These are phyloP conservation scores for Hippopotamyrus pictus DNA, from an alignment of 2,797 vertebrate species.

Conservation along the genomic window DNA sequence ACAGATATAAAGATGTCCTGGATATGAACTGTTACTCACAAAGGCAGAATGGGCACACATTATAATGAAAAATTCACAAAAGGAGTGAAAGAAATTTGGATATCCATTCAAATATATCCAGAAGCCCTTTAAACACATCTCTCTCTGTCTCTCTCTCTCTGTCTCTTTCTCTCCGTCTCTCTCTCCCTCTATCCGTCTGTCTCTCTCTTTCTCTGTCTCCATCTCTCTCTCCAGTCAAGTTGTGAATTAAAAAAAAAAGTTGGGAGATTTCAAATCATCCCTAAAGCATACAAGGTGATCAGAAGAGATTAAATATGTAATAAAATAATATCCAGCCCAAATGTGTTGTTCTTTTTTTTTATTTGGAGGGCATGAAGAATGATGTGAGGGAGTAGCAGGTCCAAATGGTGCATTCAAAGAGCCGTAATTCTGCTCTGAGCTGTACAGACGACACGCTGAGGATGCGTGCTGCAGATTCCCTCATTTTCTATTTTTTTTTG, in stretches of 20 bases:
- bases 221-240: not conserved
- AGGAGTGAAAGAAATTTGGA: not conserved
- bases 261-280: not conserved
- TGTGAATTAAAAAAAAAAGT: not conserved
- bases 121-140: not conserved
- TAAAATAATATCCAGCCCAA: not conserved
- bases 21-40: not conserved
- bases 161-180: not conserved
- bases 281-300: not conserved
- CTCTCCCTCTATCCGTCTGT: not conserved
- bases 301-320: not conserved
- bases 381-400: not conserved
- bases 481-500: conserved; percentile 33
- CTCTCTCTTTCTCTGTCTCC: not conserved
- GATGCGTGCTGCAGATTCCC: not conserved
- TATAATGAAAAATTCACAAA: not conserved
- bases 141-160: not conserved
- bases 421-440: not conserved
- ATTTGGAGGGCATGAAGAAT: not conserved
- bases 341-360: not conserved
- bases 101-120: not conserved
- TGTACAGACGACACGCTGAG: not conserved
- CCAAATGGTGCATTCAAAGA: not conserved
- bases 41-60: not conserved
- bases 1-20: not conserved